These are phyloP conservation scores for Volucella inflata DNA, from an alignment of 2,888 invertebrate genomes.

Conservation along the genomic window DNA sequence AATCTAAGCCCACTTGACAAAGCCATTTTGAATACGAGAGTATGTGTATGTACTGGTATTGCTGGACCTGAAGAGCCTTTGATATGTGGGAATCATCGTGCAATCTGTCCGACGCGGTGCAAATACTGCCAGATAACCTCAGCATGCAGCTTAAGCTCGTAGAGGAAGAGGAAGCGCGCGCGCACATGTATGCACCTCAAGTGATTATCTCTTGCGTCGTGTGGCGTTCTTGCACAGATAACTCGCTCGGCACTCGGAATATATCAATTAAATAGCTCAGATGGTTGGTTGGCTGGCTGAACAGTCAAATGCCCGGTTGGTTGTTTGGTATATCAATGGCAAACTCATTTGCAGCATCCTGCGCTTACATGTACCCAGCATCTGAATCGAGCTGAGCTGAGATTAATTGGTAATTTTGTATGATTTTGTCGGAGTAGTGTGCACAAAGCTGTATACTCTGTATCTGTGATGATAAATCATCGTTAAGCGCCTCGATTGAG, in stretches of 20 bases:
- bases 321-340: conserved; percentile 26
- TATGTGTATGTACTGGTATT: conserved; percentile 4
- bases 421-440: conserved; percentile 54
- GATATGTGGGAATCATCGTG: conserved; percentile 68
- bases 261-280: conserved; percentile 73
- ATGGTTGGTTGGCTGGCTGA: conserved; percentile 29
- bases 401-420: conserved; percentile 73
- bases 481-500: conserved; percentile 71
- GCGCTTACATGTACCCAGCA: conserved; percentile 18
- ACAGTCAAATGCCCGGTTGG: no score
- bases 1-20: conserved; percentile 73
- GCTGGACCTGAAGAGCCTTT: conserved; percentile 16
- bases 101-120: conserved; percentile 61
- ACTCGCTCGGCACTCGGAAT: conserved; percentile 52
- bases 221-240: conserved; percentile 43
- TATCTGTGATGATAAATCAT: conserved; percentile 67
- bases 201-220: conserved; percentile 54
- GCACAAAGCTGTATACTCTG: conserved; percentile 14
- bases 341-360: conserved; percentile 67
- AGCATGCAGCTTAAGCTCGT: neutral
- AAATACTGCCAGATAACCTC: conserved; percentile 35
- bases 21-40: conserved; percentile 59
- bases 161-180: conserved; percentile 42
- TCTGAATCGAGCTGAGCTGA: conserved; percentile 22
- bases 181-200: conserved; percentile 40